phyloP scores from a whole-genome alignment of 1,140 invertebrate genomes.

The Hycleus cichorii region DNA sequence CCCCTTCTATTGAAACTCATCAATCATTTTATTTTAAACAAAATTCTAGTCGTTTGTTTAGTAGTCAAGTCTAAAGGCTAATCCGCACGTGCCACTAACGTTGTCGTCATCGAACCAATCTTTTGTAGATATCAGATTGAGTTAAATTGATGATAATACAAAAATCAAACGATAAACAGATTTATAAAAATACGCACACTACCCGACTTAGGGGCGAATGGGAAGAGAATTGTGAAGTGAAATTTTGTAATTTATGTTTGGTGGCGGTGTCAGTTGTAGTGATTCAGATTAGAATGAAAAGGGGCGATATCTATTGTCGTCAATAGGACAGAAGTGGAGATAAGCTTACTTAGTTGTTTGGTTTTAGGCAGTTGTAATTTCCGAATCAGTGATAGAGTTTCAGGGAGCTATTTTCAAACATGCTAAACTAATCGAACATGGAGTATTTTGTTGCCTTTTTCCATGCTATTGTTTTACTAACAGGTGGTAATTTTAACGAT shows the following conservation, averaged over 20 bases:
- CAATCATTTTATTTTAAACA: constrained; percentile 19
- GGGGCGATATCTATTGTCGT: constrained; percentile 8
- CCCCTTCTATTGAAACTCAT: neutral
- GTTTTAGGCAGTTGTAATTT: constrained; percentile 15
- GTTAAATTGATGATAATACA: too few relatives aligned
- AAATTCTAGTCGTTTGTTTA: constrained; percentile 7
- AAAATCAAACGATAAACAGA: too few relatives aligned
- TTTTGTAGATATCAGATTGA: too few relatives aligned
- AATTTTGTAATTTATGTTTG: constrained; percentile 18
- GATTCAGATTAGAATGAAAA: constrained; percentile 16
- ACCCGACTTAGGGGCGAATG: too few relatives aligned
- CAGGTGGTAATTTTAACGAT: neutral
- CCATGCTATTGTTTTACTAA: too few relatives aligned
- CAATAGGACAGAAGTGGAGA: neutral
- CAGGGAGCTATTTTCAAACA: neutral
- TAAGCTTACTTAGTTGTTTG: constrained; percentile 8
- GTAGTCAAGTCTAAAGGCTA: constrained; percentile 1
- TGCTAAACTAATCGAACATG: too few relatives aligned
- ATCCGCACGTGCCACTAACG: constrained; percentile 6
- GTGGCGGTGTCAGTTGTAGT: neutral
- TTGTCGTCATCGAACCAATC: too few relatives aligned
- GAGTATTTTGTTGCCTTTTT: too few relatives aligned
- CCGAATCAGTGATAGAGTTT: constrained; percentile 14
- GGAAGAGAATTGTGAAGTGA: too few relatives aligned
- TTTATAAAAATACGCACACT: too few relatives aligned